Percentiles rank a stretch among this genome's conserved stretches.
Evolutionary conservation across 2,888 invertebrate genomes (phyloP).

Genomic region (Aphodius sticticus): DNA sequence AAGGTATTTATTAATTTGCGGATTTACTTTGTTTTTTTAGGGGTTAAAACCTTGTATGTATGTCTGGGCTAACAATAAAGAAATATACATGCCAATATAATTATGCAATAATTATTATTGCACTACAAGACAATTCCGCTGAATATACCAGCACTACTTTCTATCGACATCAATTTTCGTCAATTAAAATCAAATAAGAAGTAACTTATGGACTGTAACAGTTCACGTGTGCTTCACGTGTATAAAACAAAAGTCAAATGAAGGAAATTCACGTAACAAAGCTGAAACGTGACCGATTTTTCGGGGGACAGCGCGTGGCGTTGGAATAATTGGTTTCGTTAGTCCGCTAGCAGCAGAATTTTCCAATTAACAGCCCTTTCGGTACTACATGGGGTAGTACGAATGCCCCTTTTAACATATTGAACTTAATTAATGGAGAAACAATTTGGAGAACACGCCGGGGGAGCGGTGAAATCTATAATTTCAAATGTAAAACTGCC

Average conservation of each 20-base stretch:
- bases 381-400: not conserved
- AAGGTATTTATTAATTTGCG: too few species aligned
- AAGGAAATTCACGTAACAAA: not conserved
- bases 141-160: too few species aligned
- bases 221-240: not conserved
- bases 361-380: not conserved
- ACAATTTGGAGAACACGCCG: not conserved
- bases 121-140: too few species aligned
- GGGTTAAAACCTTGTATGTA: too few species aligned
- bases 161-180: not conserved
- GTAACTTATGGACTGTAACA: not conserved
- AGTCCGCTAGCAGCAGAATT: not conserved
- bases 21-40: too few species aligned
- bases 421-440: not conserved
- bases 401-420: conserved; percentile 4
- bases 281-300: not conserved
- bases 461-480: not conserved
- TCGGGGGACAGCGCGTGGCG: not conserved
- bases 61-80: too few species aligned
- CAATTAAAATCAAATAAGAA: not conserved
- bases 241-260: not conserved
- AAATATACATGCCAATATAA: too few species aligned
- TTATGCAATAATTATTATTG: too few species aligned
- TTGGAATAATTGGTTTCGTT: not conserved
- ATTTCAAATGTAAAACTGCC: not conserved